These are phyloP conservation scores for Erethizon dorsatum DNA, from an alignment of 2,797 vertebrate genomes.

Conservation along the genomic window DNA sequence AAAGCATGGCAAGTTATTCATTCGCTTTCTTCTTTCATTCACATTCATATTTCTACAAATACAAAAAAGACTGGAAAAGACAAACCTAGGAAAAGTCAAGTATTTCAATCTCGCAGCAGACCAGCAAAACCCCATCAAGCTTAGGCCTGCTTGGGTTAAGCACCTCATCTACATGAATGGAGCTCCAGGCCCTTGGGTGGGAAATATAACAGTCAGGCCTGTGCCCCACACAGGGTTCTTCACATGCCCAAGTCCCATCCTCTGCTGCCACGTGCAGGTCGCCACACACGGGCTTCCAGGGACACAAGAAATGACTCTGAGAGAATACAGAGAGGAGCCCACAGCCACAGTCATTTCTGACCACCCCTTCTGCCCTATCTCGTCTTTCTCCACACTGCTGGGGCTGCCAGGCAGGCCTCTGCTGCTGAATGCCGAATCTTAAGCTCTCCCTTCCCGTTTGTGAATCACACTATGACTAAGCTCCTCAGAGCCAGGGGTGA, in stretches of 20 bases:
- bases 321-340: neutral
- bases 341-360: neutral
- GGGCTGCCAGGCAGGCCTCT: neutral
- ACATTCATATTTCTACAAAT: neutral
- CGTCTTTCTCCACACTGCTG: neutral
- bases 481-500: neutral
- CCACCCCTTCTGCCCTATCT: neutral
- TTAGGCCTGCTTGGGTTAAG: neutral
- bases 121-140: neutral
- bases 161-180: neutral
- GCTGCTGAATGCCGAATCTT: neutral
- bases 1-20: neutral
- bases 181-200: neutral
- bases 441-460: neutral
- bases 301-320: neutral
- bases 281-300: neutral
- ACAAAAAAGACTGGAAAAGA: neutral
- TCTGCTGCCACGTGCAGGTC: neutral
- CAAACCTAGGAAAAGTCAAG: neutral
- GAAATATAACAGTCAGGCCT: neutral
- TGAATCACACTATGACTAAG: conserved; percentile 52
- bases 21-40: conserved; percentile 30
- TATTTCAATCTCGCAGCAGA: neutral
- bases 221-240: neutral
- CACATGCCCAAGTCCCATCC: neutral